Conservation (phyloP, 1,140 invertebrate genomes). For the Drosophila pachea region DNA sequence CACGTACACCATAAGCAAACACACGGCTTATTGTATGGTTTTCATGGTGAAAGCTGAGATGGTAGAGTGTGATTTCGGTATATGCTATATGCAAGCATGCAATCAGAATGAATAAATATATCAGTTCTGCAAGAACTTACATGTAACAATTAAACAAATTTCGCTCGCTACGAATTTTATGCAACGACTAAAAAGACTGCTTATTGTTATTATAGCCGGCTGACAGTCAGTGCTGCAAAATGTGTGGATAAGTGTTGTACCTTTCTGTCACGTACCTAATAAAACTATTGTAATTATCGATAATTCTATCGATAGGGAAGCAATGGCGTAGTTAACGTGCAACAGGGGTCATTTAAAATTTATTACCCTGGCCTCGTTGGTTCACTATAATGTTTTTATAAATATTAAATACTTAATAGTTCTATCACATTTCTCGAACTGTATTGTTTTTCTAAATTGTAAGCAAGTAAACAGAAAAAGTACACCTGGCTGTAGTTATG, state of each 20-base stretch:
- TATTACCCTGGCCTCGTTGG: not conserved
- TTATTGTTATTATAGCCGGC: conserved; percentile 22
- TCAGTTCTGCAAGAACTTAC: conserved; percentile 4
- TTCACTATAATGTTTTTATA: not conserved
- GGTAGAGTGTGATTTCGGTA: not conserved
- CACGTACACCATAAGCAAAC: not conserved
- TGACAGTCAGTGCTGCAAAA: conserved; percentile 11
- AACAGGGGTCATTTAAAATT: not conserved
- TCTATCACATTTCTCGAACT: too few species aligned
- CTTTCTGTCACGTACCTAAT: not conserved
- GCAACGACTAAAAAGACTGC: conserved; percentile 11
- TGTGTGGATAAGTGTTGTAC: not conserved
- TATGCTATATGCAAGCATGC: not conserved
- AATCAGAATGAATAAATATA: not conserved
- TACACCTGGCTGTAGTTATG: not conserved
- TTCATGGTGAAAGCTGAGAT: not conserved
- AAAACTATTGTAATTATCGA: not conserved
- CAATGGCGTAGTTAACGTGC: conserved; percentile 12
- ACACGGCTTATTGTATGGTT: not conserved
- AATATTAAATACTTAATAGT: not conserved
- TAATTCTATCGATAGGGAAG: conserved; percentile 4
- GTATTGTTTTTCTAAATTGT: conserved; percentile 5
- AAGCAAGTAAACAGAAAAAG: not conserved
- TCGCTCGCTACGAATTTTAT: conserved; percentile 6
- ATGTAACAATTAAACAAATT: not conserved